Conservation (phyloP, 2,797 vertebrate species). For the Megalops cyprinoides region DNA sequence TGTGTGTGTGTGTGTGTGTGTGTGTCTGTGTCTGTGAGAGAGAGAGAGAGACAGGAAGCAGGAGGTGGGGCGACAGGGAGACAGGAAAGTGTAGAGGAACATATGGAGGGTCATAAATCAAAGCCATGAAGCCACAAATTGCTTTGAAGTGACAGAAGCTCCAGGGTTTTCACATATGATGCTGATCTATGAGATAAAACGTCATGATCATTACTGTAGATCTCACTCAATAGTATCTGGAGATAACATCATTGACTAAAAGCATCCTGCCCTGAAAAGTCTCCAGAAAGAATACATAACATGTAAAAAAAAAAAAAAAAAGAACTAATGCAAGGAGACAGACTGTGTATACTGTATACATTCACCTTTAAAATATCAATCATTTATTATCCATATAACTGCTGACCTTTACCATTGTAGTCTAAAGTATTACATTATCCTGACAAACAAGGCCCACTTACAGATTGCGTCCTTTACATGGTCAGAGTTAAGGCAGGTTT, state of each 20-base stretch:
- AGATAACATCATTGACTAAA: not conserved
- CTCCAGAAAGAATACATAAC: not conserved
- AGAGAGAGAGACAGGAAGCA: not conserved
- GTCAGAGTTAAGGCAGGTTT: too few species aligned
- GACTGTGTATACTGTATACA: too few species aligned
- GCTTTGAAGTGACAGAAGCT: not conserved
- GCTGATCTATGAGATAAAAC: not conserved
- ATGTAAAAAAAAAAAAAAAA: not conserved
- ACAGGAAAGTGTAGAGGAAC: not conserved
- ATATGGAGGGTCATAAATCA: conserved; percentile 15
- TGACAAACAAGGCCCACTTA: too few species aligned
- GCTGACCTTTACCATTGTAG: too few species aligned
- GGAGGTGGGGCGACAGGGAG: not conserved
- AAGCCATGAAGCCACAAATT: not conserved
- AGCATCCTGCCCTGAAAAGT: not conserved
- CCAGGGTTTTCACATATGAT: not conserved
- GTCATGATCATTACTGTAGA: not conserved
- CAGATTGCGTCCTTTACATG: too few species aligned
- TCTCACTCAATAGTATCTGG: not conserved
- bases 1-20: not conserved
- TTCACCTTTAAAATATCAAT: too few species aligned
- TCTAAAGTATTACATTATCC: too few species aligned
- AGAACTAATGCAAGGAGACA: too few species aligned
- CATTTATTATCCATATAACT: too few species aligned
- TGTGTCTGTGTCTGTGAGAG: too few species aligned